Conservation (phyloP, 2,888 invertebrate species). For the Lasioglossum marginatum region DNA sequence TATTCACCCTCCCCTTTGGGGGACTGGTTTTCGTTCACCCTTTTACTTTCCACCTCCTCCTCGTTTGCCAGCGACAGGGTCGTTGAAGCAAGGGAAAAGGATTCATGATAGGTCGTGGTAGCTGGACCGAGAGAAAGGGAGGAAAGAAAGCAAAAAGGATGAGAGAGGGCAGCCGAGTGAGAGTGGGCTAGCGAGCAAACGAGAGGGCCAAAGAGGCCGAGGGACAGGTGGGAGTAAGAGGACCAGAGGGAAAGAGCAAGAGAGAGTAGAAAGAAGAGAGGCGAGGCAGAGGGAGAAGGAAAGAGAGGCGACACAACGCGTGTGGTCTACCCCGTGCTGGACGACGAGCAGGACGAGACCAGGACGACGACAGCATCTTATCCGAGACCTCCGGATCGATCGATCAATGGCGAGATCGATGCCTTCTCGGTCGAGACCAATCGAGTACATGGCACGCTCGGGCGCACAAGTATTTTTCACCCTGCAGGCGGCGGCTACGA, state of each 20-base stretch:
- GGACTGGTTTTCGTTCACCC: conserved; percentile 2
- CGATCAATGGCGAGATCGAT: conserved; percentile 79
- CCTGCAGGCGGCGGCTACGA: conserved; percentile 62
- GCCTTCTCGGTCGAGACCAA: conserved; percentile 65
- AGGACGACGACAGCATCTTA: conserved; percentile 77
- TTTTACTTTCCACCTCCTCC: conserved; percentile 32
- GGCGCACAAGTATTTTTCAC: conserved; percentile 76
- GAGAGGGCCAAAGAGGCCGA: conserved; percentile 24
- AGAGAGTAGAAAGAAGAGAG: neutral
- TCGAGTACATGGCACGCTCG: conserved; percentile 71
- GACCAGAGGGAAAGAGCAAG: neutral
- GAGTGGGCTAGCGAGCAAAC: conserved; percentile 42
- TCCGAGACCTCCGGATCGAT: conserved; percentile 75
- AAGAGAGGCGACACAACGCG: conserved; percentile 77
- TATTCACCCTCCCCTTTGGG: conserved; percentile 9
- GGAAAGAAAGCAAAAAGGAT: conserved; percentile 30
- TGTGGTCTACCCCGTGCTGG: conserved; percentile 76
- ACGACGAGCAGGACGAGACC: conserved; percentile 76
- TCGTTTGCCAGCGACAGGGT: neutral
- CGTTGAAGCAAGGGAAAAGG: conserved; percentile 44
- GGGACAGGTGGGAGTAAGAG: conserved; percentile 15
- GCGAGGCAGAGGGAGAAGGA: conserved; percentile 29
- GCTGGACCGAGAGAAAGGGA: conserved; percentile 38
- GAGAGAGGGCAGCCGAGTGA: conserved; percentile 35
- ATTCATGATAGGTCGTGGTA: conserved; percentile 43